Evolutionary conservation across 1,140 invertebrate species (phyloP), one percentile per base, ranked within the genome.

Genomic region (Coptotermes formosanus): DNA sequence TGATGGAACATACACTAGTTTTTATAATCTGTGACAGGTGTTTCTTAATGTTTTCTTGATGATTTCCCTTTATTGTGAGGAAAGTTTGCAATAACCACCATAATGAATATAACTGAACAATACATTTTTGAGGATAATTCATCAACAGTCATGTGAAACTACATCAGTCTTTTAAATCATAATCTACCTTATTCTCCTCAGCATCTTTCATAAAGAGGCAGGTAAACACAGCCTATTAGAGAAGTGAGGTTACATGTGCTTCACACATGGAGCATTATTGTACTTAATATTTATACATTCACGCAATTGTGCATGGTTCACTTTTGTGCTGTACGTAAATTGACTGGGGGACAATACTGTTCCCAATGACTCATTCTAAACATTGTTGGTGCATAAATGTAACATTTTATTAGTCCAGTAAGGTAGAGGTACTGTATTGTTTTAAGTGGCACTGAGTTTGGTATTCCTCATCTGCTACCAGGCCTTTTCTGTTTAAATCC

Each of bases 211-310:
- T 30, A 75, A 75, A 75, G 25, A 25, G 8, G 59, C 59, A 64
- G 59, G 25, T 64, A 21, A 11, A 75, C 55, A 59, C 25, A 30
- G n/a, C n/a, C 64, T 75, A 25, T 25, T 75, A 30, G 64, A 75
- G 25, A 75, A 11, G n/a, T 75, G 64, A 75, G 64, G 64, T 75
- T 75, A 75, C 30, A n/a, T 75, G 64, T 75, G 64, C n/a, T 75
- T 75, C 59, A 64, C 25, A 64, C 19, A 21, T 64, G 59, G 19
- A 64, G 59, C 59, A 64, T 64, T 8, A 30, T 75, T 75, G 64
- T 75, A 75, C 64, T 75, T 75, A 75, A 25, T 75, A 75, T 75
- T 75, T 75, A 75, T 75, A 75, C 64, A 75, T 75, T 11, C 64
- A 75, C 64, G 30, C 64, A 75, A 75, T 30, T 25, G 25, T 75